phyloP scores from a whole-genome alignment of 1,140 invertebrate genomes.

The Drosophila cardini region DNA sequence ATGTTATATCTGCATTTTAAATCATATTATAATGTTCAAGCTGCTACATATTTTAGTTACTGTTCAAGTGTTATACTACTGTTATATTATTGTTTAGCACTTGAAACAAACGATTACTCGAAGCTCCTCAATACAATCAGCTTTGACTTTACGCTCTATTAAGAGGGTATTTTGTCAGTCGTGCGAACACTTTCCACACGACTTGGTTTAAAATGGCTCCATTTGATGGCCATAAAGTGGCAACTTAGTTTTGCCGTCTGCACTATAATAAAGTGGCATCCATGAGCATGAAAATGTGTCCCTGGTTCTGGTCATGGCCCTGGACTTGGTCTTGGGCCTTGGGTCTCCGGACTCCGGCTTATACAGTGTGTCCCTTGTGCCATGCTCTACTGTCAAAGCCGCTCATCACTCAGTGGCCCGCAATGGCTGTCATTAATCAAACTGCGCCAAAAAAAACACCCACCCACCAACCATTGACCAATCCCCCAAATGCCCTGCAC shows the following conservation, averaged over 20 bases:
- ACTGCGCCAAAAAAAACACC: slow-evolving; percentile 53
- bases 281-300: slow-evolving; percentile 53
- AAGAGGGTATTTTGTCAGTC: slow-evolving; percentile 9
- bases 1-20: neutral
- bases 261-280: slow-evolving; percentile 60
- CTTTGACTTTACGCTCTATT: neutral
- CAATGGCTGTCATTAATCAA: slow-evolving; percentile 79
- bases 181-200: neutral
- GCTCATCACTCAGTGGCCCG: slow-evolving; percentile 55
- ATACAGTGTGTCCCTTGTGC: slow-evolving; percentile 8
- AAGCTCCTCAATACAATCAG: too few species aligned
- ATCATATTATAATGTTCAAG: too few species aligned
- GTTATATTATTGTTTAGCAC: too few species aligned
- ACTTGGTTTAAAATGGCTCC: slow-evolving; percentile 45
- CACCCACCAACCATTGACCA: slow-evolving; percentile 23
- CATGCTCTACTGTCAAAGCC: slow-evolving; percentile 40
- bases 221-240: slow-evolving; percentile 32
- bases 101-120: too few species aligned
- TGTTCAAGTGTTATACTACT: neutral
- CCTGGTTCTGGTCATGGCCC: slow-evolving; percentile 11
- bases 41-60: too few species aligned
- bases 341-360: neutral
- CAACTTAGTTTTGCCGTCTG: slow-evolving; percentile 43
- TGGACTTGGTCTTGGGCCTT: neutral
- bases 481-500: neutral